Conservation (phyloP, 1,140 invertebrate species). For the Elymnias hypermnestra region DNA sequence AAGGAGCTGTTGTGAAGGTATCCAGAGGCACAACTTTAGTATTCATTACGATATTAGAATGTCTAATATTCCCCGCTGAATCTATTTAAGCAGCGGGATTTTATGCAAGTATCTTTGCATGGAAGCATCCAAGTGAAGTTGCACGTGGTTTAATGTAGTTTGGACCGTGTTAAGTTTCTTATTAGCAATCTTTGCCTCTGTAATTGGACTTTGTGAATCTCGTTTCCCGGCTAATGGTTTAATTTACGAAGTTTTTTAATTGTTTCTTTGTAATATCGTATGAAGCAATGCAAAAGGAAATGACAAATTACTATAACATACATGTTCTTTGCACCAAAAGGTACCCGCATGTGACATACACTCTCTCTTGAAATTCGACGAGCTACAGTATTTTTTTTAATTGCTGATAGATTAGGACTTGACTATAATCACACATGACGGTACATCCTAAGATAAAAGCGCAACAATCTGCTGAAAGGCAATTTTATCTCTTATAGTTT, state of each 20-base stretch:
- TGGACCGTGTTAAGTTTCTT: slow-evolving; percentile 12
- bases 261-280: not conserved
- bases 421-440: too few relatives aligned
- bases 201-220: slow-evolving; percentile 12
- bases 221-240: not conserved
- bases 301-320: too few relatives aligned
- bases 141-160: slow-evolving; percentile 7
- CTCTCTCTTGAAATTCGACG: too few relatives aligned
- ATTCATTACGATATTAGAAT: slow-evolving; percentile 31
- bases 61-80: slow-evolving; percentile 19
- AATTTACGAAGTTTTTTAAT: too few relatives aligned
- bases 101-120: slow-evolving; percentile 21
- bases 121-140: slow-evolving; percentile 9
- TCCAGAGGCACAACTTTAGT: slow-evolving; percentile 21
- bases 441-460: too few relatives aligned
- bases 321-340: too few relatives aligned
- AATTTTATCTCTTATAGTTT: too few relatives aligned
- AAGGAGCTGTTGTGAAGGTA: too few relatives aligned
- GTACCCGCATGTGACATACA: too few relatives aligned
- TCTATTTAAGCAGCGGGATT: slow-evolving; percentile 22
- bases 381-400: too few relatives aligned
- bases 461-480: too few relatives aligned
- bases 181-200: slow-evolving; percentile 14
- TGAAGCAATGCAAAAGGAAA: not conserved
- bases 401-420: too few relatives aligned